These are phyloP conservation scores for Okapia johnstoni DNA, from an alignment of 2,113 vertebrate species.

Conservation along the genomic window DNA sequence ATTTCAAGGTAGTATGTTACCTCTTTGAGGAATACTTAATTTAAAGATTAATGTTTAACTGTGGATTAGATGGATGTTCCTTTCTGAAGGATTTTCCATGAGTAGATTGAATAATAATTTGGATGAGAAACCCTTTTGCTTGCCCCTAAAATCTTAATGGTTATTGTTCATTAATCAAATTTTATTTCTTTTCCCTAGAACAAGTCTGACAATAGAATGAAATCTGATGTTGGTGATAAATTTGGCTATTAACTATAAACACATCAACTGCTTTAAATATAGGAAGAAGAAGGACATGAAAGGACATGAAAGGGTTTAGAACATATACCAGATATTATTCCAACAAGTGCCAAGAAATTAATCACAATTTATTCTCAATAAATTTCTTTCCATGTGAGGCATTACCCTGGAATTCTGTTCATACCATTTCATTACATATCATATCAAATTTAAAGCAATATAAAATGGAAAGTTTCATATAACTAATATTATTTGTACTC, in stretches of 20 bases:
- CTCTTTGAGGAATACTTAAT: background rate
- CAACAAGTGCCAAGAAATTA: background rate
- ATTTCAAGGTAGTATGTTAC: background rate
- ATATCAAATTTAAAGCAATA: background rate
- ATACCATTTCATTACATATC: background rate
- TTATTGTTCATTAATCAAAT: background rate
- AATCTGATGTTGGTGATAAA: background rate
- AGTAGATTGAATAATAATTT: background rate
- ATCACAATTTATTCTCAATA: conserved; percentile 25
- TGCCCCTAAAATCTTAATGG: background rate
- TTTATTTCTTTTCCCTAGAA: background rate
- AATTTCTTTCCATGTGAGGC: background rate
- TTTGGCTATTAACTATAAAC: background rate
- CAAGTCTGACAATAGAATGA: background rate
- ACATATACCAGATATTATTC: background rate
- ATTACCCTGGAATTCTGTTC: background rate
- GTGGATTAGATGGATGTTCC: background rate
- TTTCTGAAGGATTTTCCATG: background rate
- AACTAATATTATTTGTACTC: background rate
- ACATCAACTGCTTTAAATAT: background rate
- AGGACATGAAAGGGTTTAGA: background rate
- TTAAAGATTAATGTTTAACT: background rate
- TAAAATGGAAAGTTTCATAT: background rate
- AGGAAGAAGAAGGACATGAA: background rate
- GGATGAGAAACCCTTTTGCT: background rate